Conservation (phyloP, 2,888 invertebrate genomes). For the Andrena bicolor region DNA sequence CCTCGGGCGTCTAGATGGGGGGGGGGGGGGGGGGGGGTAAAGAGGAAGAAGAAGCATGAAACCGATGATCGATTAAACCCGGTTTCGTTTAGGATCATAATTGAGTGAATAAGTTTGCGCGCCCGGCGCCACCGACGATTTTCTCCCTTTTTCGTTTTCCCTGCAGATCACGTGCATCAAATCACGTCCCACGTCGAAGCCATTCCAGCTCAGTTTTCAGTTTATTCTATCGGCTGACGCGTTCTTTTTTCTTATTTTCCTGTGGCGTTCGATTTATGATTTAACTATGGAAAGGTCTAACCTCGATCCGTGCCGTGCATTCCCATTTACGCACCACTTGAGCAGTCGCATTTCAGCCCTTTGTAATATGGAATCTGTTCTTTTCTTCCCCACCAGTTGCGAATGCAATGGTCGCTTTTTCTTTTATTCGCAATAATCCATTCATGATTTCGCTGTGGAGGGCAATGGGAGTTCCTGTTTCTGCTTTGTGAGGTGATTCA, state of each 20-base stretch:
- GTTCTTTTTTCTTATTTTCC: neutral
- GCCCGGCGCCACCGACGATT: neutral
- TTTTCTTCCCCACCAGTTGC: no score
- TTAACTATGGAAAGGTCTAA: neutral
- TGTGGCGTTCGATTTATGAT: conserved; percentile 12
- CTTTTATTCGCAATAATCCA: neutral
- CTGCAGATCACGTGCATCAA: conserved; percentile 30
- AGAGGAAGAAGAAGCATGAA: conserved; percentile 6
- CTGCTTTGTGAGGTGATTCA: no score
- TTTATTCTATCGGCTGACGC: neutral
- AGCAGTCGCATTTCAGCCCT: no score
- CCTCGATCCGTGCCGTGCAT: neutral
- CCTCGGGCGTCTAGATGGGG: neutral
- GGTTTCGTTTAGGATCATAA: conserved; percentile 58
- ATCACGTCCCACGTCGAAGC: neutral
- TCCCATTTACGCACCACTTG: neutral
- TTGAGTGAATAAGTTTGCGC: conserved; percentile 30
- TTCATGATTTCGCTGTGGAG: neutral
- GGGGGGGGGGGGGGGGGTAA: no score
- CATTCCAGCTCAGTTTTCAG: conserved; percentile 30
- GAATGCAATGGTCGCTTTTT: no score
- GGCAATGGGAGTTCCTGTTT: neutral
- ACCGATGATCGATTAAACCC: conserved; percentile 51
- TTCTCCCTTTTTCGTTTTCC: conserved; percentile 14
- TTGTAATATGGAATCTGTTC: no score